These are phyloP conservation scores for Philotrypesis tridentata DNA, from an alignment of 1,140 invertebrate genomes.

Conservation along the genomic window DNA sequence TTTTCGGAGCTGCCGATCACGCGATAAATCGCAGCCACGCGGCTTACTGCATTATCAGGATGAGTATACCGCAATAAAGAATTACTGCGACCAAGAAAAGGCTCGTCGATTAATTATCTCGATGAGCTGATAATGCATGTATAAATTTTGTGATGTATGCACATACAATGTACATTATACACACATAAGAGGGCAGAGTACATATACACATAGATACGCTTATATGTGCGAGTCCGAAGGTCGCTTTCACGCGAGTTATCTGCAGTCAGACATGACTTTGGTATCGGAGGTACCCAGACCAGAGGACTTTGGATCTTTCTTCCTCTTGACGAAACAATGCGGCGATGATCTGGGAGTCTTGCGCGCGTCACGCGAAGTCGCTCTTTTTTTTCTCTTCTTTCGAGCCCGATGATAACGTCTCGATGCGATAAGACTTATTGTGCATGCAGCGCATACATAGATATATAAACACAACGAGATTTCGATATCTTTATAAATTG, in stretches of 20 bases:
- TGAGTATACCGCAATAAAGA: not conserved
- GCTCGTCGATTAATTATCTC: not conserved
- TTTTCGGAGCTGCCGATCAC: not conserved
- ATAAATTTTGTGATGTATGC: too few species aligned
- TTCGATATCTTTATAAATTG: too few species aligned
- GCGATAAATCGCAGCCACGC: not conserved
- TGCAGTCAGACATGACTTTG: not conserved
- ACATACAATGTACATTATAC: too few species aligned
- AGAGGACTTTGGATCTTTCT: conserved; percentile 19
- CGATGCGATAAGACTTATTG: too few species aligned
- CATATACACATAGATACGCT: not conserved
- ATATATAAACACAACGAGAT: too few species aligned
- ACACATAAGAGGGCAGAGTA: too few species aligned
- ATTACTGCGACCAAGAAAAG: not conserved
- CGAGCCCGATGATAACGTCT: too few species aligned
- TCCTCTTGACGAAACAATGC: not conserved
- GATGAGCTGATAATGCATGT: conserved; percentile 5
- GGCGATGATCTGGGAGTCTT: not conserved
- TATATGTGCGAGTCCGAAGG: conserved; percentile 7
- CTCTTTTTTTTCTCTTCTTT: too few species aligned
- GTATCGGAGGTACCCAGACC: conserved; percentile 23
- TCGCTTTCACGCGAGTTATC: conserved; percentile 6
- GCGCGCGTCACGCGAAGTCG: too few species aligned
- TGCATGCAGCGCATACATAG: too few species aligned
- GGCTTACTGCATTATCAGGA: not conserved